phyloP scores from a whole-genome alignment of 2,797 vertebrate species.

The Lycodopsis pacificus region DNA sequence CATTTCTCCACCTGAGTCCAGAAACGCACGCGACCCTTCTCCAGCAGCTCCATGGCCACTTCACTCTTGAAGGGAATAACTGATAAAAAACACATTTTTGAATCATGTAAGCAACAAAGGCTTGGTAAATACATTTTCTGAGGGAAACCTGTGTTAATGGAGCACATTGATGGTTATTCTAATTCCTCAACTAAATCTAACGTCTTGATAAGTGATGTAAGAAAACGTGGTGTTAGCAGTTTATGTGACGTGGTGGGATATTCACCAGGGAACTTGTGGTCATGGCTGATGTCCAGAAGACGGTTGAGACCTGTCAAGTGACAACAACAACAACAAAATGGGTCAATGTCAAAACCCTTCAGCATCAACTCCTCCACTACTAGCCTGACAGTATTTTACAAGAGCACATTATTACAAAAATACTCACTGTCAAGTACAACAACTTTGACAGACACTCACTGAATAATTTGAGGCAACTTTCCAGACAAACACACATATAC shows the following conservation, averaged over 20 bases:
- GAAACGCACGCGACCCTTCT: constrained; percentile 96
- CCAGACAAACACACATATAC: constrained; percentile 27
- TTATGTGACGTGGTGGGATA: constrained; percentile 43
- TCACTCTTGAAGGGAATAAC: constrained; percentile 92
- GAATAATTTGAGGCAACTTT: constrained; percentile 13
- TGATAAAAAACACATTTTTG: constrained; percentile 59
- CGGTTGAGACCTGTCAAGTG: constrained; percentile 89
- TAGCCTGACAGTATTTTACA: background rate
- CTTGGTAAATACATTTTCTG: background rate
- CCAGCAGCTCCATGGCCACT: constrained; percentile 94
- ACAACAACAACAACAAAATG: constrained; percentile 30
- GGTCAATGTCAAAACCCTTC: constrained; percentile 19
- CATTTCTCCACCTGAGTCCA: constrained; percentile 96
- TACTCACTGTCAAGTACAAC: background rate
- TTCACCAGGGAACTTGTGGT: constrained; percentile 96
- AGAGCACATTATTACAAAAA: background rate
- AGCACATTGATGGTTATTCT: background rate
- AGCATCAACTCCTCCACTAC: background rate
- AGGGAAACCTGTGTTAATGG: background rate
- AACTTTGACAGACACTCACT: background rate
- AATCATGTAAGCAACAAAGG: background rate
- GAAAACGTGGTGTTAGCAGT: background rate
- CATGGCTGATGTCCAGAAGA: constrained; percentile 93
- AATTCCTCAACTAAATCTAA: background rate
- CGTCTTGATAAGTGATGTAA: background rate